These are phyloP conservation scores for Passer domesticus DNA, from an alignment of 2,113 vertebrate species.

Conservation along the genomic window DNA sequence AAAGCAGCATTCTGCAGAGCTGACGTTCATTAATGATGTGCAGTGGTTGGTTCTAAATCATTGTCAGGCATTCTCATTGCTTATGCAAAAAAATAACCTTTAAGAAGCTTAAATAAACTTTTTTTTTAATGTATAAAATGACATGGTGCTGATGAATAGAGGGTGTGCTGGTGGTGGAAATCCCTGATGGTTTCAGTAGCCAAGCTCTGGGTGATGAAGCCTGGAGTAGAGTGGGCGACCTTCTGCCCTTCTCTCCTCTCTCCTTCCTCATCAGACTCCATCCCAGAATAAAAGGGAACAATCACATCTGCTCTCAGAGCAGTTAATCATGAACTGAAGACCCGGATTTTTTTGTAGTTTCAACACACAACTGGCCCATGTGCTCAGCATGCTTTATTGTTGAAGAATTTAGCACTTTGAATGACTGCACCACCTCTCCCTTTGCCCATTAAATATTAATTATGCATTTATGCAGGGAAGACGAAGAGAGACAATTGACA, in stretches of 20 bases:
- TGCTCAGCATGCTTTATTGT: neutral
- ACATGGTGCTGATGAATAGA: fast-evolving
- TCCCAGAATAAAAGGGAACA: neutral
- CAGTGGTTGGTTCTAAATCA: neutral
- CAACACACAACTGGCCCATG: fast-evolving
- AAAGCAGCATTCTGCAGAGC: neutral
- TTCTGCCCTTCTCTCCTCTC: neutral
- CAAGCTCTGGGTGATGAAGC: neutral
- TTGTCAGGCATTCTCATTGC: neutral
- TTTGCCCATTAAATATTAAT: neutral
- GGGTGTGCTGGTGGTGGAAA: neutral
- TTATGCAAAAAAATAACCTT: neutral
- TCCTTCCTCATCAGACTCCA: neutral
- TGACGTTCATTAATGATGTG: neutral
- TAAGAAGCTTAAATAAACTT: neutral
- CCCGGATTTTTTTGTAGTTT: neutral
- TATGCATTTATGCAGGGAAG: neutral
- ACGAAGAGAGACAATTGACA: fast-evolving
- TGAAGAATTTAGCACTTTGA: neutral
- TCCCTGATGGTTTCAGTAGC: neutral
- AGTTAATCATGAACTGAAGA: neutral
- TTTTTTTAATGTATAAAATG: neutral
- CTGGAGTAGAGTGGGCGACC: fast-evolving
- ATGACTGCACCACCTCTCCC: fast-evolving
- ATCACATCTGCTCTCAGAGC: neutral